Conservation (phyloP, 2,113 vertebrate species). For the Laterallus jamaicensis region DNA sequence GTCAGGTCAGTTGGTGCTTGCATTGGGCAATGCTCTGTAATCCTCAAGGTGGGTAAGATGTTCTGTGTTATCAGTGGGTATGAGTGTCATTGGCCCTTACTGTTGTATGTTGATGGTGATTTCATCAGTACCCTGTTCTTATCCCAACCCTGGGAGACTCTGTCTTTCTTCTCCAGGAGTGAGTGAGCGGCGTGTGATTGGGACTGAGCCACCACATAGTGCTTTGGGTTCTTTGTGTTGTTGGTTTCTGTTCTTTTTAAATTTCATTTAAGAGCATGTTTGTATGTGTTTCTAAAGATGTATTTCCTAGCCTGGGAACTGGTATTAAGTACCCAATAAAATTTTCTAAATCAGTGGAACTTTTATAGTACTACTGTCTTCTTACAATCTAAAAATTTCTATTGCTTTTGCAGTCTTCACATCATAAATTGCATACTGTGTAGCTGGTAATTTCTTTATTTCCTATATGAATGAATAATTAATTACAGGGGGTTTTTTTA, state of each 20-base stretch:
- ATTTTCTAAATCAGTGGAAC: background rate
- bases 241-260: background rate
- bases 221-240: background rate
- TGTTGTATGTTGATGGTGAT: too few species aligned
- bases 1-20: too few species aligned
- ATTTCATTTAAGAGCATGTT: background rate
- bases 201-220: too few species aligned
- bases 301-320: background rate
- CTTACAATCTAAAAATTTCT: background rate
- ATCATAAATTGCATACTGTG: background rate
- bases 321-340: background rate
- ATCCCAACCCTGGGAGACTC: too few species aligned
- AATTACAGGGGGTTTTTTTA: accelerated
- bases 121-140: too few species aligned
- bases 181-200: too few species aligned
- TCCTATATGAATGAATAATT: background rate
- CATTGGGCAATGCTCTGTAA: too few species aligned
- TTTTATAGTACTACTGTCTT: background rate
- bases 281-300: background rate
- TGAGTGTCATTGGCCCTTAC: too few species aligned
- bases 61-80: too few species aligned
- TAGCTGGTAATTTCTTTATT: background rate
- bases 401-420: background rate
- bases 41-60: too few species aligned
- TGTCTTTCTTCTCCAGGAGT: too few species aligned